Evolutionary conservation across 2,797 vertebrate species (phyloP).

Genomic region (Sebastes cheni): DNA sequence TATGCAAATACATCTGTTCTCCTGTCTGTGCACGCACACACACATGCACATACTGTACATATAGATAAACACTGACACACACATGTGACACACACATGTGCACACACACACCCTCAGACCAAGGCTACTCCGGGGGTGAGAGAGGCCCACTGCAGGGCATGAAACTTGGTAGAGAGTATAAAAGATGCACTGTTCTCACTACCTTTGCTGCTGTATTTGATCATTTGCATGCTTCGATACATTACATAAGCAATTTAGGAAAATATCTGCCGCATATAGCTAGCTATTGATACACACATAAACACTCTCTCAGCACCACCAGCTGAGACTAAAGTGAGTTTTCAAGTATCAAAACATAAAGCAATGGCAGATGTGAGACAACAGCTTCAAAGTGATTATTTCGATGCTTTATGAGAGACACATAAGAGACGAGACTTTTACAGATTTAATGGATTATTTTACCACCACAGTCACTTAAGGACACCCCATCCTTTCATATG

Average conservation of each 20-base stretch:
- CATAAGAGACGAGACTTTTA: constrained; percentile 19
- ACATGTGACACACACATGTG: constrained; percentile 10
- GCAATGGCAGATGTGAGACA: constrained; percentile 42
- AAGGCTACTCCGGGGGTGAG: constrained; percentile 1
- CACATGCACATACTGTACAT: neutral
- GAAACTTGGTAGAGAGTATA: neutral
- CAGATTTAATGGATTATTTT: neutral
- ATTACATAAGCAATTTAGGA: neutral
- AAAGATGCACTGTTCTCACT: neutral
- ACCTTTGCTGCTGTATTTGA: neutral
- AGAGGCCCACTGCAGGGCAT: constrained; percentile 34
- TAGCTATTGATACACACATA: neutral
- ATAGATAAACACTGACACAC: neutral
- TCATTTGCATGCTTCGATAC: neutral
- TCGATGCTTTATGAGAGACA: constrained; percentile 41
- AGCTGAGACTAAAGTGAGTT: constrained; percentile 19
- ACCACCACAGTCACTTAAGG: constrained; percentile 25
- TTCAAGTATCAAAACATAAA: constrained; percentile 32
- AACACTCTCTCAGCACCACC: neutral
- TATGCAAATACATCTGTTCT: neutral
- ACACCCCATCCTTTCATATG: neutral
- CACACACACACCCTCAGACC: constrained; percentile 7
- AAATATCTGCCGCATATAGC: constrained; percentile 4
- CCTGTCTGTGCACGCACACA: neutral
- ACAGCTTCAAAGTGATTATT: constrained; percentile 54